Conservation (phyloP, 1,140 invertebrate species). For the Grapholita molesta region DNA sequence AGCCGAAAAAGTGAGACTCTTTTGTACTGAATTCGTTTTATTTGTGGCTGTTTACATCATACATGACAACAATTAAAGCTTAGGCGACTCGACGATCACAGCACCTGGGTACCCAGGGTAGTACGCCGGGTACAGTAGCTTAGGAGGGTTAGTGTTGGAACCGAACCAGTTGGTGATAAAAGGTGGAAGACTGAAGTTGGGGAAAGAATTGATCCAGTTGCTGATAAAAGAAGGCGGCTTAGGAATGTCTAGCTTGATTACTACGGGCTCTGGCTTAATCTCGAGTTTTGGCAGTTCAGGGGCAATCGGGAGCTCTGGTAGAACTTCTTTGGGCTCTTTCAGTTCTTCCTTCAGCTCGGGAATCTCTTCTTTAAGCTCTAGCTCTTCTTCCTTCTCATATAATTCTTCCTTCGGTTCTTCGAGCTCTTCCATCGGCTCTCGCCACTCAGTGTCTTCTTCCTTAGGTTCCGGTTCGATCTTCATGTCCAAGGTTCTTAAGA, state of each 20-base stretch:
- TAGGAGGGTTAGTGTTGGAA: background rate
- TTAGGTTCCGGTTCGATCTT: background rate
- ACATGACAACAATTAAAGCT: background rate
- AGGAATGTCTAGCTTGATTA: background rate
- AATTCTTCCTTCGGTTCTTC: background rate
- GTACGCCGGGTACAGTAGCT: background rate
- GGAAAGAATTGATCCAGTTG: background rate
- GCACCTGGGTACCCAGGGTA: background rate
- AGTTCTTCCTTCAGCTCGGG: background rate
- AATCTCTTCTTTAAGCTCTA: background rate
- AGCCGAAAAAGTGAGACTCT: too few species aligned
- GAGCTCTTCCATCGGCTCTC: background rate
- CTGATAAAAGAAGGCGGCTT: background rate
- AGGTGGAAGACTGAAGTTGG: slow-evolving; percentile 4
- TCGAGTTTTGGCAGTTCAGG: background rate
- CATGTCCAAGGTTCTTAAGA: background rate
- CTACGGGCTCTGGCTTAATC: background rate
- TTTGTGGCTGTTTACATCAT: background rate
- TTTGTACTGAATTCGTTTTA: background rate
- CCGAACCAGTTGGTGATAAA: background rate
- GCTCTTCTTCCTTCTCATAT: too few species aligned
- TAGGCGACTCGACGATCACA: background rate
- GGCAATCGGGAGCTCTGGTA: background rate
- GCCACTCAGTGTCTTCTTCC: background rate
- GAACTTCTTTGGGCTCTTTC: background rate